Evolutionary conservation across 2,888 invertebrate species (phyloP).

Genomic region (Crossocerus cetratus): DNA sequence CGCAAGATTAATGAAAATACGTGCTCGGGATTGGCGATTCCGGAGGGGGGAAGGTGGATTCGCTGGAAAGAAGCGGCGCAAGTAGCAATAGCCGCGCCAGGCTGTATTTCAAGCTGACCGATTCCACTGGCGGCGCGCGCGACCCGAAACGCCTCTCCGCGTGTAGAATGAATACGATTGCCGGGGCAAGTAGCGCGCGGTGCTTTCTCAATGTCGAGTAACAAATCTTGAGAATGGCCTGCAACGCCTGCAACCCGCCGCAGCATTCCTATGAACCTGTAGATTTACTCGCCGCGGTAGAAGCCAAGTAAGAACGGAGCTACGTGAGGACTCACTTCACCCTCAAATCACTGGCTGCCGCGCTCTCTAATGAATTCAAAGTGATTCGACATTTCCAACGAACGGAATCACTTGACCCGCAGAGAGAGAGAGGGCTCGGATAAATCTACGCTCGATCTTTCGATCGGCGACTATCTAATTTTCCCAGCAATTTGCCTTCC

Average conservation of each 20-base stretch:
- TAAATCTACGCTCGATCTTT: too few relatives aligned
- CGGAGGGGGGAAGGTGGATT: constrained; percentile 3
- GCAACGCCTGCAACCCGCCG: constrained; percentile 12
- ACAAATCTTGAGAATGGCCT: constrained; percentile 63
- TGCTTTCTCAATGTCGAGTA: constrained; percentile 64
- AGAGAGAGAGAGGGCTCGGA: too few relatives aligned
- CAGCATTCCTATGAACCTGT: constrained; percentile 22
- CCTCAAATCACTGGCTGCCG: too few relatives aligned
- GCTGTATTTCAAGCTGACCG: constrained; percentile 36
- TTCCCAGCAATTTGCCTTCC: too few relatives aligned
- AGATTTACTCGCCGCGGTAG: too few relatives aligned
- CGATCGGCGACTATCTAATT: too few relatives aligned
- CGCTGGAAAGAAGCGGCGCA: constrained; percentile 8
- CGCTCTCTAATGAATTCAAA: too few relatives aligned
- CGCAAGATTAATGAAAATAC: constrained; percentile 41
- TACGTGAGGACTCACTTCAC: too few relatives aligned
- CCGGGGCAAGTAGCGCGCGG: constrained; percentile 21
- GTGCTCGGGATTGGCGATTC: constrained; percentile 33
- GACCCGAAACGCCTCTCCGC: constrained; percentile 4
- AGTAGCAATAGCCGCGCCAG: constrained; percentile 11
- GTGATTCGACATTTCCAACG: too few relatives aligned
- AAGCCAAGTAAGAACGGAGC: too few relatives aligned
- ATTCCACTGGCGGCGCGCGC: constrained; percentile 29
- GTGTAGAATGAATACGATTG: constrained; percentile 21
- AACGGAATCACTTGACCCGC: too few relatives aligned